Evolutionary conservation across 2,797 vertebrate genomes (phyloP).

Genomic region (Sebastiscus tertius): DNA sequence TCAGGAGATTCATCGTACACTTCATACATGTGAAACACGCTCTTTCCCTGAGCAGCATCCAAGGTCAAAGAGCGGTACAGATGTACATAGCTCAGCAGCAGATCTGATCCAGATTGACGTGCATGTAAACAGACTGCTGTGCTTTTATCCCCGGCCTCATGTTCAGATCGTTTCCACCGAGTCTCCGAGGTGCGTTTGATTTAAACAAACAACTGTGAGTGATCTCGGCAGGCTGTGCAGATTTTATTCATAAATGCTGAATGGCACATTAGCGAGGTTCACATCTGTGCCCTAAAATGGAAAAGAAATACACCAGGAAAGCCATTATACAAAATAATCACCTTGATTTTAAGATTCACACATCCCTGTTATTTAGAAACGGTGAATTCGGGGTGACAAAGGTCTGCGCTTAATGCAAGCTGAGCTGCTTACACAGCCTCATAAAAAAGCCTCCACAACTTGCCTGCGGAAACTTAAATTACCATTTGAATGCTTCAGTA

Average conservation of each 20-base stretch:
- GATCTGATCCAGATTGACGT: background rate
- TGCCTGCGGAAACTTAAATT: constrained; percentile 27
- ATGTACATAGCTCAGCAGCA: background rate
- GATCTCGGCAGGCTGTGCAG: background rate
- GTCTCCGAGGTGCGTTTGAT: background rate
- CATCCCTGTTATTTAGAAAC: constrained; percentile 18
- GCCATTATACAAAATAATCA: background rate
- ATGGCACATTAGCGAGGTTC: constrained; percentile 1
- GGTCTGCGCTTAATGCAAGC: constrained; percentile 8
- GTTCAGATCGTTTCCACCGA: background rate
- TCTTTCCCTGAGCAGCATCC: background rate
- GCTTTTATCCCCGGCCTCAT: background rate
- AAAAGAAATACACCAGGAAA: background rate
- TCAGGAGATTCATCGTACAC: constrained; percentile 16
- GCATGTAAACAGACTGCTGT: background rate
- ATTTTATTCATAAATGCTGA: constrained; percentile 23
- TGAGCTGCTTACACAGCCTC: background rate
- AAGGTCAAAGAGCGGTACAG: constrained; percentile 25
- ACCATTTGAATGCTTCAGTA: constrained; percentile 26
- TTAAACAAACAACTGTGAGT: constrained; percentile 15
- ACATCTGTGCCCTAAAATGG: background rate
- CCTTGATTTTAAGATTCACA: background rate
- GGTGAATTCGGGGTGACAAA: constrained; percentile 1
- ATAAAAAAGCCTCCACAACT: constrained; percentile 14
- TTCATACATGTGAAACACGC: background rate